Evolutionary conservation across 2,113 vertebrate species (phyloP), one percentile per base, ranked within the genome.

Genomic region (Phycodurus eques): DNA sequence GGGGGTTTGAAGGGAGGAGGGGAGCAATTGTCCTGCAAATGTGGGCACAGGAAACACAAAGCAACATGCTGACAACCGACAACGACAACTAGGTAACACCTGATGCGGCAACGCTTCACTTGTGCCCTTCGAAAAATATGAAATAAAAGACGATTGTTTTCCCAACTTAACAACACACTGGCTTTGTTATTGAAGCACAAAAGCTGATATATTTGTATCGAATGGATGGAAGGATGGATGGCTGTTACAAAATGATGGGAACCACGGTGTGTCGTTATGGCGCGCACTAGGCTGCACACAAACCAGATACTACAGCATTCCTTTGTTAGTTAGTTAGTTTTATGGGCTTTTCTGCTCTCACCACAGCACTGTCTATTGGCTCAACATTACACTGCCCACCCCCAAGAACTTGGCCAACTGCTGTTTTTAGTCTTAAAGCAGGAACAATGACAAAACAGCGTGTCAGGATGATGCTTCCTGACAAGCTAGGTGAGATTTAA

Each of bases 401-500:
- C 80, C 84, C 14, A 35, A 86, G 84, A 80, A 88, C 80, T 54
- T 70, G 83, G 83, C 81, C 83, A 89, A 90, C 74, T 77, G 71
- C 76, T 76, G 76, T 83, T 86, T 83, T 82, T 75, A 87, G 77
- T 88, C 88, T 83, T 79, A 87, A 81, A 66, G 43, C 64, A 85
- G 83, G 68, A 86, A 88, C 78, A 87, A 86, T 67, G 86, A 88
- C 88, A 91, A 89, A 87, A 79, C 77, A 77, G 56, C 44, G 74
- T 64, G 76, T 91, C 87, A 80, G 79, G 72, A 61, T 82, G 81
- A 90, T 80, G 71, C 85, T 88, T 91, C 89, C 88, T 92, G 91
- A 90, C 81, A 87, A 79, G 64, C 8, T 15, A 14, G 13, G 63
- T 42, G 76, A 80, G 77, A 84, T 69, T 73, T 70, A 83, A 75